Base-by-base conservation (phyloP, 1,140 invertebrate genomes). In the Papilio xuthus region DNA sequence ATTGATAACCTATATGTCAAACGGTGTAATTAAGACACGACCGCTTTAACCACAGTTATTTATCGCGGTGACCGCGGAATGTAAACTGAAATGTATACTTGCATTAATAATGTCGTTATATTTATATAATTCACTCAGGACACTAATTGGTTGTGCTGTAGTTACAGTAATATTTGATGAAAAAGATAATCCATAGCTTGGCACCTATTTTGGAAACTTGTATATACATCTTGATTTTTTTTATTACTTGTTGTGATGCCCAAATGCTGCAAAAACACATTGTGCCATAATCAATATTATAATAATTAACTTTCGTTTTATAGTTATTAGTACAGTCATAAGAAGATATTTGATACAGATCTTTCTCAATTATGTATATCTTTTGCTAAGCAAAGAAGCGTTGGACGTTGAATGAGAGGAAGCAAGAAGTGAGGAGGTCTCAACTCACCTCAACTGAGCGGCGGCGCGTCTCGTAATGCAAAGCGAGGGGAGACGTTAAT, bases 401-500 rank as follows among this genome's bases (percentile, higher is more conserved):
- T 10, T 50, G 20, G 18, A 6, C 63, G 79, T 83, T 78, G 78
- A 82, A 82, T 28, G 70, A 84, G 81, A 76, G 72, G 67, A 81
- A 84, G 82, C 80, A 83, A 83, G 80, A 83, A 76, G 76, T 85
- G 80, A 81, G 81, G 79, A 86, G 84, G 87, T 77, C 82, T 86
- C 84, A 20, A 82, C 82, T 82, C 86, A 87, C 84, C 87, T 88
- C 81, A 76, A 85, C 83, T 86, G 86, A 90, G 87, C 78, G 81
- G 86, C 85, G 79, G 75, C 80, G 81, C 82, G 81, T 86, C 80
- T 83, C 80, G 88, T 89, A 90, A 92, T 88, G 85, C 86, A 90
- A 92, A 90, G 85, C 85, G 83, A 89, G 89, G 89, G 89, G 90
- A 91, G 88, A 92, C 90, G 88, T 91, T 92, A 92, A 94, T 94